Conservation (phyloP, 2,888 invertebrate genomes). For the Cancer borealis region DNA sequence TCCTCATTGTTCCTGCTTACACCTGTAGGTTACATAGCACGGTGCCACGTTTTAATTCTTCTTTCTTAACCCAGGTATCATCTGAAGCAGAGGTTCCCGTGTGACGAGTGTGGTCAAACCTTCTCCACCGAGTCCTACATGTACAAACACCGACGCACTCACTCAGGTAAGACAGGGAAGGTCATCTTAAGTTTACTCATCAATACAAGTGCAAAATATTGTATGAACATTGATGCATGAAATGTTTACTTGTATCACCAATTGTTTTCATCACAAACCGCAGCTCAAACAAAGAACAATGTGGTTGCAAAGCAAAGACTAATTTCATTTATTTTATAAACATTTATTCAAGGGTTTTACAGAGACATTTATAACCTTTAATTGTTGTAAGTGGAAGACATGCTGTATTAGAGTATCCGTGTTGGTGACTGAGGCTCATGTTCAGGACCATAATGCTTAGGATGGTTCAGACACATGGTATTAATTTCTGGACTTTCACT, state of each 20-base stretch:
- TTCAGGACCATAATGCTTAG: not conserved
- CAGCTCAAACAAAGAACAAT: too few species aligned
- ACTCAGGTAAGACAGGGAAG: constrained; percentile 47
- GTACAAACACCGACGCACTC: constrained; percentile 68
- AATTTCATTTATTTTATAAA: too few species aligned
- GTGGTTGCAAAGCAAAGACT: too few species aligned
- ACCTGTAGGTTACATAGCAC: not conserved
- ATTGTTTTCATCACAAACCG: too few species aligned
- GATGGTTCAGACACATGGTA: not conserved
- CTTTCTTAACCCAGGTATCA: constrained; percentile 56
- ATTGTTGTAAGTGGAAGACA: not conserved
- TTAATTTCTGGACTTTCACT: not conserved
- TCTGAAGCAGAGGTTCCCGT: constrained; percentile 59
- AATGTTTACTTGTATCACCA: too few species aligned
- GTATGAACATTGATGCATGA: not conserved
- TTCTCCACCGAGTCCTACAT: constrained; percentile 68
- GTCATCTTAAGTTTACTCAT: not conserved
- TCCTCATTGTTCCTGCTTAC: not conserved
- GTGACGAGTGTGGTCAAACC: constrained; percentile 65
- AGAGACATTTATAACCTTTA: not conserved
- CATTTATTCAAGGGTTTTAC: too few species aligned
- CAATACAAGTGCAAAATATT: not conserved
- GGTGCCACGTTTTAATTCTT: not conserved
- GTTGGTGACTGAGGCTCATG: not conserved
- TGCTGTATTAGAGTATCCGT: not conserved